Percentiles rank a stretch among this genome's conserved stretches.
Conservation (phyloP, 1,140 invertebrate genomes). For the Ostrea denselamellosa region DNA sequence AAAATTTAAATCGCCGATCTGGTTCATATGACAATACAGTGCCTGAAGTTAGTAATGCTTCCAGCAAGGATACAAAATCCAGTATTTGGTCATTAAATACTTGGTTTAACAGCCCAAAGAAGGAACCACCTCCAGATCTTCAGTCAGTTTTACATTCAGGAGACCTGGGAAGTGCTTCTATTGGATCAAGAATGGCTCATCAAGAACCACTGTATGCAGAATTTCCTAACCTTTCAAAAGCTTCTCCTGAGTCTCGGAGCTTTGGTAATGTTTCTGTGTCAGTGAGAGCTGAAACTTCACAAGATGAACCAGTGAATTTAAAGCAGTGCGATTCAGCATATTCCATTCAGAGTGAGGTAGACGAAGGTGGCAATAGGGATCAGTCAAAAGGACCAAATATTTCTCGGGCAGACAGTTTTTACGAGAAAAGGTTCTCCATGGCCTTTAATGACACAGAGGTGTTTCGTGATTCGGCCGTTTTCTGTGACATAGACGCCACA, state of each 20-base stretch:
- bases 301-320: constrained; percentile 46
- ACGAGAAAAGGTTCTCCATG: constrained; percentile 66
- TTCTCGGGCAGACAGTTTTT: constrained; percentile 66
- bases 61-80: constrained; percentile 16
- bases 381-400: background rate
- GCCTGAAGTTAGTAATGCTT: constrained; percentile 28
- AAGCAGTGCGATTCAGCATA: constrained; percentile 67
- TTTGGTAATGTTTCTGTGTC: constrained; percentile 28
- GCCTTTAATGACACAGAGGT: constrained; percentile 65
- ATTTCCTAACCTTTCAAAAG: background rate
- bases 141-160: constrained; percentile 62
- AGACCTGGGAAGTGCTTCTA: constrained; percentile 56
- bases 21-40: constrained; percentile 55
- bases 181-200: constrained; percentile 66
- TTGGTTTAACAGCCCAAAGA: constrained; percentile 39
- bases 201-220: constrained; percentile 54
- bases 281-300: constrained; percentile 34
- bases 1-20: constrained; percentile 57
- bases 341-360: constrained; percentile 61
- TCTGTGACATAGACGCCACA: constrained; percentile 58
- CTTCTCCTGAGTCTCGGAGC: background rate
- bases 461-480: constrained; percentile 63
- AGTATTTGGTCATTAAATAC: constrained; percentile 48
- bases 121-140: constrained; percentile 52
- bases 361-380: background rate